These are phyloP conservation scores for Nowickia ferox DNA, from an alignment of 2,888 invertebrate species.

Conservation along the genomic window DNA sequence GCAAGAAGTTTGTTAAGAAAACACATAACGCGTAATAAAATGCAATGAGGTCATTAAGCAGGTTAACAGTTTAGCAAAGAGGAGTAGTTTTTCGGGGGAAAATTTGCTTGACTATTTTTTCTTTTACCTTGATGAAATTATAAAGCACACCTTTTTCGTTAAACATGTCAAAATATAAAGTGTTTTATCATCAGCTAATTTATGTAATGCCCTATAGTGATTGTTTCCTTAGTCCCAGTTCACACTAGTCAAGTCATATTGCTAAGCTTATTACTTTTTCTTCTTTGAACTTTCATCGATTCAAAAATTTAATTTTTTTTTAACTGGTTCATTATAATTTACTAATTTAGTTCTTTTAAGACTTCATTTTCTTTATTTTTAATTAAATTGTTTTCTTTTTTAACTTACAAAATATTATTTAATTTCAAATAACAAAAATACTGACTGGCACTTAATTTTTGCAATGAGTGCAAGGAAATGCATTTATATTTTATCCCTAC, in stretches of 20 bases:
- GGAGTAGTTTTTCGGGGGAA: background rate
- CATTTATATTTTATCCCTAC: conserved; percentile 27
- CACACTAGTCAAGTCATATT: too few relatives aligned
- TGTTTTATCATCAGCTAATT: conserved; percentile 17
- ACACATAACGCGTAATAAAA: conserved; percentile 64
- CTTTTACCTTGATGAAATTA: background rate
- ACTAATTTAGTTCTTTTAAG: background rate
- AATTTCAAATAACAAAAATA: conserved; percentile 44
- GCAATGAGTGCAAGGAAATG: background rate
- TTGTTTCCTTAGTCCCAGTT: too few relatives aligned
- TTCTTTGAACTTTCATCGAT: too few relatives aligned
- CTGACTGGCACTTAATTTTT: conserved; percentile 18
- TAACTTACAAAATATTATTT: conserved; percentile 55
- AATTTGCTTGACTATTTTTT: background rate
- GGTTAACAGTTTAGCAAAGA: conserved; percentile 62
- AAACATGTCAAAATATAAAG: background rate
- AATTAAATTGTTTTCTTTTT: conserved; percentile 17
- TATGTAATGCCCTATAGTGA: conserved; percentile 1
- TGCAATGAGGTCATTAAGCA: conserved; percentile 69
- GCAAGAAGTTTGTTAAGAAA: conserved; percentile 32
- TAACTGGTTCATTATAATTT: background rate
- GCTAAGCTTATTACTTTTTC: too few relatives aligned
- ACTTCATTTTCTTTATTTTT: background rate
- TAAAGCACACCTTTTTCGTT: background rate
- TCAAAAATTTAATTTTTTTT: too few relatives aligned